Conservation (phyloP, 1,140 invertebrate genomes). For the Hyles vespertilio region DNA sequence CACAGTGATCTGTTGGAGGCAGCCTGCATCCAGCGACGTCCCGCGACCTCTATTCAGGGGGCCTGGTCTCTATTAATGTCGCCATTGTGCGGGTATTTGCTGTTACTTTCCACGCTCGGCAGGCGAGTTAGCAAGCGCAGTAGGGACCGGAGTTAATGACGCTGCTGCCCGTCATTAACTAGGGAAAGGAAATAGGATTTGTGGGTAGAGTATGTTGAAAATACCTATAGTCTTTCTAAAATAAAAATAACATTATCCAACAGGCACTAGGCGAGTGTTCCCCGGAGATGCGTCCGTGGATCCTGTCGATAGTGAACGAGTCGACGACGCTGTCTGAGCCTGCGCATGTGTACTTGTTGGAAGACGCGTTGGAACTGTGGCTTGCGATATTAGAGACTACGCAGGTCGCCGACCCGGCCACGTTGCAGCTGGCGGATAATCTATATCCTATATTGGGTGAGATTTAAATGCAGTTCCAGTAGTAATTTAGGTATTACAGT, state of each 20-base stretch:
- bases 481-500: no score
- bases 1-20: no score
- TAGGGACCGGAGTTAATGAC: no score
- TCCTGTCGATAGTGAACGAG: conserved; percentile 79
- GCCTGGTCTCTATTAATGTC: no score
- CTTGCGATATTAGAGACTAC: conserved; percentile 84
- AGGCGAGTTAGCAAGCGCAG: no score
- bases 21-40: no score
- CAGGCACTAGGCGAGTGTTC: conserved; percentile 59
- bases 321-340: conserved; percentile 88
- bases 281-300: conserved; percentile 48
- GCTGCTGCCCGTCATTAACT: no score
- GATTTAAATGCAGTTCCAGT: conserved; percentile 1
- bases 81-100: no score
- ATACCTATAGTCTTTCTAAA: no score
- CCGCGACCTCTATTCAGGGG: no score
- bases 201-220: neutral
- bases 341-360: conserved; percentile 91
- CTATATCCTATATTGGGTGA: conserved; percentile 86
- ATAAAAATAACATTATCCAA: neutral
- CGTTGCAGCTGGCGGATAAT: conserved; percentile 86
- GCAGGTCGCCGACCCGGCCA: conserved; percentile 74
- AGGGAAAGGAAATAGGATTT: neutral
- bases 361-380: conserved; percentile 96
- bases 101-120: no score